A percentile compares a stretch with the other conserved stretches of the same genome.
Evolutionary conservation across 1,140 invertebrate species (phyloP).

Genomic region (Panagrolaimus sp.): DNA sequence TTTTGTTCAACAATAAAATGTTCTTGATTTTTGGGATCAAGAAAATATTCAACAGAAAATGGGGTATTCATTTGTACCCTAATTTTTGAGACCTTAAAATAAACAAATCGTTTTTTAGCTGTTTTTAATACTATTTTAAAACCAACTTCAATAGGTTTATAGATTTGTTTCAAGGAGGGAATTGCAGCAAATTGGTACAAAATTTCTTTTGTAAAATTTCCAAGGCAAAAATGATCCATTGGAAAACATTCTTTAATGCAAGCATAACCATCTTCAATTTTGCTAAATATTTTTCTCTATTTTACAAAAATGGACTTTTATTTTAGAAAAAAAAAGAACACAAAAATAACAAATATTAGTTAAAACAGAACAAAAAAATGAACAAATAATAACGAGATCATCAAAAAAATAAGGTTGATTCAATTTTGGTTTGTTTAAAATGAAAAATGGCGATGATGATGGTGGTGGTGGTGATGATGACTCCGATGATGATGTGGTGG

Average conservation of each 20-base stretch:
- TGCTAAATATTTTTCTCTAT: constrained; percentile 38
- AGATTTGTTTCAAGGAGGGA: constrained; percentile 18
- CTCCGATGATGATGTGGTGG: constrained; percentile 33
- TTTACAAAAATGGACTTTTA: background rate
- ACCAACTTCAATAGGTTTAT: background rate
- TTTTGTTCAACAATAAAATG: constrained; percentile 11
- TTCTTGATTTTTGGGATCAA: background rate
- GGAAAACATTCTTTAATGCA: constrained; percentile 52
- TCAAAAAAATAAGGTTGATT: background rate
- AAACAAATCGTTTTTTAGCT: background rate
- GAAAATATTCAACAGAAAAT: constrained; percentile 14
- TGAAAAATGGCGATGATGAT: constrained; percentile 2
- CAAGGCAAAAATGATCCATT: constrained; percentile 42
- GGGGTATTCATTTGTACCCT: background rate
- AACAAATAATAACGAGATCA: constrained; percentile 29
- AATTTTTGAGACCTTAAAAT: background rate
- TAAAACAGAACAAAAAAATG: constrained; percentile 14
- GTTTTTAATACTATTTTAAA: background rate
- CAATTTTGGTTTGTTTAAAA: background rate
- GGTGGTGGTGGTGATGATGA: constrained; percentile 27
- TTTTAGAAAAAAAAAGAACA: too few relatives aligned
- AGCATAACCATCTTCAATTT: constrained; percentile 58
- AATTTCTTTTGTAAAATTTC: constrained; percentile 55
- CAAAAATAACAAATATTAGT: background rate
- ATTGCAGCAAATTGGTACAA: constrained; percentile 56